phyloP scores from a whole-genome alignment of 2,113 vertebrate genomes.

The Larimichthys polyactis region DNA sequence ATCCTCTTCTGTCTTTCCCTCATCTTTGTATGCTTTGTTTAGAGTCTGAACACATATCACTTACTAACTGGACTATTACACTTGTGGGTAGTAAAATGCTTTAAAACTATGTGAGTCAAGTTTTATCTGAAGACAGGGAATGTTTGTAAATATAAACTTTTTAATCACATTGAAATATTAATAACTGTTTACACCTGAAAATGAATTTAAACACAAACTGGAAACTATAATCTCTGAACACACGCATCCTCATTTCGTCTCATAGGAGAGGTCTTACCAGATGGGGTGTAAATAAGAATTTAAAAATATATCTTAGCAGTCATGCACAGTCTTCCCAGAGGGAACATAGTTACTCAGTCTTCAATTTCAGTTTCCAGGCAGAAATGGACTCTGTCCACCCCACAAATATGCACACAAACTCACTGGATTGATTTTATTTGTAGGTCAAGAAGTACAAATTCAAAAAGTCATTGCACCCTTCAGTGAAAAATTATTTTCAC shows the following conservation, averaged over 20 bases:
- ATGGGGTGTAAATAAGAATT: not conserved
- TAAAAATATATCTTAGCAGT: slow-evolving; percentile 13
- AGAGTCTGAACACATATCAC: too few species aligned
- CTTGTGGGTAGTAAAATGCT: too few species aligned
- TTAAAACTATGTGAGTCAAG: too few species aligned
- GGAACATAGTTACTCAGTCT: not conserved
- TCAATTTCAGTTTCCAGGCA: not conserved
- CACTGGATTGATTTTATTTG: not conserved
- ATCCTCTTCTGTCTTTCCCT: too few species aligned
- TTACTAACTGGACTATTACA: too few species aligned
- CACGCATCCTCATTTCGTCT: not conserved
- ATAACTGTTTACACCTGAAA: too few species aligned
- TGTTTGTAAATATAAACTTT: too few species aligned
- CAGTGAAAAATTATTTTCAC: not conserved
- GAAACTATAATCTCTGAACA: not conserved
- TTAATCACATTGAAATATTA: not conserved
- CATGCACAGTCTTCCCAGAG: not conserved
- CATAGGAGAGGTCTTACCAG: not conserved
- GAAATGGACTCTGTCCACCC: not conserved
- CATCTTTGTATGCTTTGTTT: too few species aligned
- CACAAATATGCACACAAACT: not conserved
- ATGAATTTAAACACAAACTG: not conserved
- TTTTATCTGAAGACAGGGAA: too few species aligned
- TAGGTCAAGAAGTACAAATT: not conserved
- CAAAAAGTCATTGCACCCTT: not conserved